Evolutionary conservation across 2,113 vertebrate genomes (phyloP).

Genomic region (Cheilinus undulatus): DNA sequence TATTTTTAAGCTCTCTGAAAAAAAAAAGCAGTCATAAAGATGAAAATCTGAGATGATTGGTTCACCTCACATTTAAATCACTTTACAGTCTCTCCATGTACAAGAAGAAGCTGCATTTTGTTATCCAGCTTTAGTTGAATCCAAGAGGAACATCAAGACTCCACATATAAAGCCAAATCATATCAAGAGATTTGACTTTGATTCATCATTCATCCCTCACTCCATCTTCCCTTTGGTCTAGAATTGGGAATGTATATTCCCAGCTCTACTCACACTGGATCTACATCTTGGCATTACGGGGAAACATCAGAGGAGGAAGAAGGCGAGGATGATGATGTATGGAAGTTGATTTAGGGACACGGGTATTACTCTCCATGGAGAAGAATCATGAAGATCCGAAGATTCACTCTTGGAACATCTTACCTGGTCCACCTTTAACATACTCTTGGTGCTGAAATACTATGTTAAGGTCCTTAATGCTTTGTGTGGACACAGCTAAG

Average conservation of each 20-base stretch:
- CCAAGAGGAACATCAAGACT: not conserved
- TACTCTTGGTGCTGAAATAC: no score
- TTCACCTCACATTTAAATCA: slow-evolving; percentile 1
- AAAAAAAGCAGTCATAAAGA: not conserved
- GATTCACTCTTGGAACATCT: no score
- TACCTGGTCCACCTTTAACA: no score
- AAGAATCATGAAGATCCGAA: not conserved
- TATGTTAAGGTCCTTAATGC: no score
- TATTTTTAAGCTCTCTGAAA: not conserved
- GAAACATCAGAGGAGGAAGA: not conserved
- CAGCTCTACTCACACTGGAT: not conserved
- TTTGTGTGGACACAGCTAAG: no score
- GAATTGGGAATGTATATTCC: slow-evolving; percentile 2
- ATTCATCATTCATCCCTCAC: slow-evolving; percentile 5
- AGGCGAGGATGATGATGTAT: not conserved
- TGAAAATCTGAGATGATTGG: not conserved
- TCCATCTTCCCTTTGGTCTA: slow-evolving; percentile 4
- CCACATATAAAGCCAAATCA: slow-evolving; percentile 21
- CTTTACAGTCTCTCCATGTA: not conserved
- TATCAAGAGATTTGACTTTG: slow-evolving; percentile 19
- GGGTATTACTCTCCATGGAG: not conserved
- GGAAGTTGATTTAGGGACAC: slow-evolving; percentile 1
- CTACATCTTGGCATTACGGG: not conserved
- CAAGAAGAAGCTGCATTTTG: slow-evolving; percentile 12
- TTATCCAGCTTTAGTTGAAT: not conserved